These are phyloP conservation scores for Strigamia transsilvanica DNA, from an alignment of 2,888 invertebrate genomes.

Conservation along the genomic window DNA sequence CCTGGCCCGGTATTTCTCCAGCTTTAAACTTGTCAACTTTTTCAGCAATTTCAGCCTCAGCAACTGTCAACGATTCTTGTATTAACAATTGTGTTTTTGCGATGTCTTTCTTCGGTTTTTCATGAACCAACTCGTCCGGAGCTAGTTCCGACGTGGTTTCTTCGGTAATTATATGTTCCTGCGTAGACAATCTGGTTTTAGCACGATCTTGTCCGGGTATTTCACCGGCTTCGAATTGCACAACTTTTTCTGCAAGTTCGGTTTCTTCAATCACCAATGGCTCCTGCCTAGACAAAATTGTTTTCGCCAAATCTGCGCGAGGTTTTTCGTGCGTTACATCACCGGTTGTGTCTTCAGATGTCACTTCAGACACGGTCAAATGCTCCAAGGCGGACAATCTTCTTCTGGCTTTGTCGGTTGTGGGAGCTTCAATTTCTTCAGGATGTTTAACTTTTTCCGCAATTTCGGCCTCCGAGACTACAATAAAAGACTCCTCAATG, in stretches of 20 bases:
- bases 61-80: conserved; percentile 53
- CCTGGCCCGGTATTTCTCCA: conserved; percentile 48
- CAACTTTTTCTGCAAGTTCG: conserved; percentile 23
- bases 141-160: conserved; percentile 51
- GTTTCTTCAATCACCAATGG: conserved; percentile 23
- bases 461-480: conserved; percentile 54
- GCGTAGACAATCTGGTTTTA: conserved; percentile 50
- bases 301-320: conserved; percentile 60
- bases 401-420: conserved; percentile 66
- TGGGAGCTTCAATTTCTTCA: conserved; percentile 63
- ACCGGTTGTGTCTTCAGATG: conserved; percentile 63
- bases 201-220: conserved; percentile 52
- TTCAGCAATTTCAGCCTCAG: conserved; percentile 53
- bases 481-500: conserved; percentile 54
- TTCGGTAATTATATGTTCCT: conserved; percentile 54
- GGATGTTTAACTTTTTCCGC: conserved; percentile 54
- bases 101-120: conserved; percentile 46
- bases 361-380: conserved; percentile 65
- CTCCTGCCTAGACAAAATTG: conserved; percentile 42
- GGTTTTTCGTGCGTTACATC: conserved; percentile 58
- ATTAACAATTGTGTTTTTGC: conserved; percentile 42
- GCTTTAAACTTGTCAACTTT: conserved; percentile 53
- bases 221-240: conserved; percentile 9
- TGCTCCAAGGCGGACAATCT: conserved; percentile 62
- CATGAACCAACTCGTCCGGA: conserved; percentile 50